Conservation (phyloP, 2,113 vertebrate species). For the Brachirus orientalis region DNA sequence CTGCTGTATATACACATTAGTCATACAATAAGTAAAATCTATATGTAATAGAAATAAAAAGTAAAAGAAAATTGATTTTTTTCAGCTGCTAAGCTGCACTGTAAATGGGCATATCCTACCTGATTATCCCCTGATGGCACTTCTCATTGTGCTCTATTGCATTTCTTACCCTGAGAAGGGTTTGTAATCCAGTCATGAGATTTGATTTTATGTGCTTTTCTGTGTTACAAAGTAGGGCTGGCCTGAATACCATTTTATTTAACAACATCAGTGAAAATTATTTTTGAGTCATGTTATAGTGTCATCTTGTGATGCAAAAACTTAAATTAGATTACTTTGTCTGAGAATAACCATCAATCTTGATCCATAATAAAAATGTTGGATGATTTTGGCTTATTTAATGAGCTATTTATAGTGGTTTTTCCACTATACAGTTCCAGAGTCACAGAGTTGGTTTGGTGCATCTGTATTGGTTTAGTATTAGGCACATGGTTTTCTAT, state of each 20-base stretch:
- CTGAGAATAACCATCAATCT: background rate
- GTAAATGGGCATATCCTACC: constrained; percentile 22
- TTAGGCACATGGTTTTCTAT: too few species aligned
- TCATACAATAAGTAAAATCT: background rate
- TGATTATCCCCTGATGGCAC: constrained; percentile 46
- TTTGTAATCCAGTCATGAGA: constrained; percentile 40
- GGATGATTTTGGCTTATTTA: too few species aligned
- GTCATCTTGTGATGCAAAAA: too few species aligned
- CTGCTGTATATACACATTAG: background rate
- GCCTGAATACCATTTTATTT: background rate
- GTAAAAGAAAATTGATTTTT: background rate
- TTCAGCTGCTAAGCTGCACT: constrained; percentile 34
- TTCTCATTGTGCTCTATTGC: constrained; percentile 37
- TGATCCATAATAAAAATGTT: too few species aligned
- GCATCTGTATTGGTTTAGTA: too few species aligned
- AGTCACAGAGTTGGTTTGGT: too few species aligned
- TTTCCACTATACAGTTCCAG: too few species aligned
- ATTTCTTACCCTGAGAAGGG: constrained; percentile 26
- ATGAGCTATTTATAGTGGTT: too few species aligned
- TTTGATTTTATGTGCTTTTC: constrained; percentile 35
- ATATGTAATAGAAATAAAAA: background rate
- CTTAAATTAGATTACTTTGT: background rate
- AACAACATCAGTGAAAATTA: too few species aligned
- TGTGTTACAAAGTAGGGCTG: background rate
- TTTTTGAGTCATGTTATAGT: too few species aligned